Conservation (phyloP, 2,888 invertebrate genomes). For the Mongoloraphidia duomilia region DNA sequence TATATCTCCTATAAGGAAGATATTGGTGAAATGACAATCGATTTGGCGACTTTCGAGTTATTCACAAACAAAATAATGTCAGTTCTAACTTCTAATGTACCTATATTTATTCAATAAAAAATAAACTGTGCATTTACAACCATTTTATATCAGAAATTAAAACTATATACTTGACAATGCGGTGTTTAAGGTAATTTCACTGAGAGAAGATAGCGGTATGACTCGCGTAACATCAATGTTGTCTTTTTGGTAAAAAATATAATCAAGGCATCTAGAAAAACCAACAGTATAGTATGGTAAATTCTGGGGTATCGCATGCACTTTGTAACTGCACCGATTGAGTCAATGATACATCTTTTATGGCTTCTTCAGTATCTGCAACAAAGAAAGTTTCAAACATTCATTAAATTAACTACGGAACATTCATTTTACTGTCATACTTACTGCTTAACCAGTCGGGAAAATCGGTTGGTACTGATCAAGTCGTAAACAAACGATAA, state of each 20-base stretch:
- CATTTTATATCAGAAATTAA: constrained; percentile 66
- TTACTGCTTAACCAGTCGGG: constrained; percentile 70
- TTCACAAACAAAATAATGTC: too few relatives aligned
- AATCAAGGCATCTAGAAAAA: constrained; percentile 83
- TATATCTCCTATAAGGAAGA: too few relatives aligned
- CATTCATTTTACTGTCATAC: constrained; percentile 21
- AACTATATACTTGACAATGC: constrained; percentile 85
- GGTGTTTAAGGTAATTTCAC: constrained; percentile 54
- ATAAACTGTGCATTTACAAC: constrained; percentile 15
- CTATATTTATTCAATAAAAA: too few relatives aligned
- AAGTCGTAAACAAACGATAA: constrained; percentile 62
- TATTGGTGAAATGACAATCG: too few relatives aligned
- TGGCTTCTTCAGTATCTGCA: constrained; percentile 49
- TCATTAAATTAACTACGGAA: constrained; percentile 7
- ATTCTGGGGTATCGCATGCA: constrained; percentile 73
- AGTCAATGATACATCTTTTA: constrained; percentile 42
- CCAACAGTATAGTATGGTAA: constrained; percentile 71
- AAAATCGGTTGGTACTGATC: constrained; percentile 45
- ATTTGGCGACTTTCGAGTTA: too few relatives aligned
- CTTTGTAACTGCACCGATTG: constrained; percentile 56
- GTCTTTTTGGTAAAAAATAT: constrained; percentile 68
- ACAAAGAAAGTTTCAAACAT: constrained; percentile 10
- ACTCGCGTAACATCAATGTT: constrained; percentile 51
- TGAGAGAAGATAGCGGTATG: constrained; percentile 65
- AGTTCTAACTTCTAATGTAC: too few relatives aligned